A percentile compares a stretch with the other conserved stretches of the same genome.
Evolutionary conservation across 2,888 invertebrate genomes (phyloP).

Genomic region (Strigamia transsilvanica): DNA sequence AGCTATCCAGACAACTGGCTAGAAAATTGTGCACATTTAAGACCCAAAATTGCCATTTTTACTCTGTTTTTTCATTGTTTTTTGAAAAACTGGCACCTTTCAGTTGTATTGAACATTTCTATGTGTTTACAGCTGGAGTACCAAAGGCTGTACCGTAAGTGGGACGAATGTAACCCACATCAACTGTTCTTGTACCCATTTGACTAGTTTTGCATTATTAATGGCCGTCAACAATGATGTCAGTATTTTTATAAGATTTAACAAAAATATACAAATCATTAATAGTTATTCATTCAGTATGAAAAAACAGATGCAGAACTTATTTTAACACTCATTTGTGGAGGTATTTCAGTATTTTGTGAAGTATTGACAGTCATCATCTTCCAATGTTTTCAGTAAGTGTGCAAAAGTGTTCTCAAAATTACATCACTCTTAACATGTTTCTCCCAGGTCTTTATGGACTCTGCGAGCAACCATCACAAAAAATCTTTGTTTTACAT

Average conservation of each 20-base stretch:
- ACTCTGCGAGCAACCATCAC: constrained; percentile 7
- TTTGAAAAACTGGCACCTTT: too few relatives aligned
- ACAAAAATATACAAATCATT: background rate
- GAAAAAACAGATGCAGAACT: constrained; percentile 7
- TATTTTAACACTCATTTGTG: constrained; percentile 24
- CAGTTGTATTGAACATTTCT: background rate
- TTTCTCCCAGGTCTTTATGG: background rate
- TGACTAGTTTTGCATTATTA: constrained; percentile 39
- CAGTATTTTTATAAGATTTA: background rate
- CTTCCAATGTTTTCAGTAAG: constrained; percentile 24
- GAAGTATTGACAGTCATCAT: constrained; percentile 24
- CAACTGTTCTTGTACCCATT: constrained; percentile 13
- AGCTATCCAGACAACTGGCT: too few relatives aligned
- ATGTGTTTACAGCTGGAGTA: background rate
- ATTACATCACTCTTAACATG: background rate
- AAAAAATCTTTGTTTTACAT: constrained; percentile 18
- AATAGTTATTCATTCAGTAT: background rate
- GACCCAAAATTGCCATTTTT: too few relatives aligned
- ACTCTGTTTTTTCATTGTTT: too few relatives aligned
- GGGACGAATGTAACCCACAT: background rate
- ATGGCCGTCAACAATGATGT: background rate
- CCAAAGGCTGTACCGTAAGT: background rate
- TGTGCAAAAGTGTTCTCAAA: background rate
- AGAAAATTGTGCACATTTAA: too few relatives aligned
- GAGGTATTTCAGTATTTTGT: background rate